Percentiles rank a stretch among this genome's conserved stretches.
These are phyloP conservation scores for Paramormyrops kingsleyae DNA, from an alignment of 2,113 vertebrate species.

Conservation along the genomic window DNA sequence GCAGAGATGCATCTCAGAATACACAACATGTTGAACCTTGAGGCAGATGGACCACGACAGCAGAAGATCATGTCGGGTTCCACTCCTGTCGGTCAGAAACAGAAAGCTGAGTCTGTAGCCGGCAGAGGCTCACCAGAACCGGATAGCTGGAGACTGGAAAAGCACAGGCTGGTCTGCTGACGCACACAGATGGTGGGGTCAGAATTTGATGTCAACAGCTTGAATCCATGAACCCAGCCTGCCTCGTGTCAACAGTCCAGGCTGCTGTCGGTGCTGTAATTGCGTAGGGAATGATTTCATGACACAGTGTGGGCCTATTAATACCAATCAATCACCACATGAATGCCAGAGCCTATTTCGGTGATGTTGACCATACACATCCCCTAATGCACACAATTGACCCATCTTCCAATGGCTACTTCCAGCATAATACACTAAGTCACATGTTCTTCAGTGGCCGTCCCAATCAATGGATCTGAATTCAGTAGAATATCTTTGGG, in stretches of 20 bases:
- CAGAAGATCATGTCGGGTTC: background rate
- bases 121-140: background rate
- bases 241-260: background rate
- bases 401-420: background rate
- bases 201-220: background rate
- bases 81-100: background rate
- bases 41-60: background rate
- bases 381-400: background rate
- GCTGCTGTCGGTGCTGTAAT: background rate
- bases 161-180: background rate
- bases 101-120: background rate
- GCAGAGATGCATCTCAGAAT: background rate
- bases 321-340: background rate
- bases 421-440: background rate
- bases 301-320: background rate
- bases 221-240: background rate
- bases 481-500: background rate
- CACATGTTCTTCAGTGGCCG: background rate
- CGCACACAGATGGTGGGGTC: background rate
- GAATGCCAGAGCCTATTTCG: background rate
- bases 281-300: background rate
- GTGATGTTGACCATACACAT: background rate
- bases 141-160: background rate
- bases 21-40: background rate
- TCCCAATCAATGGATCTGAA: background rate